Conservation (phyloP, 2,113 vertebrate species). For the Cephalopterus ornatus region DNA sequence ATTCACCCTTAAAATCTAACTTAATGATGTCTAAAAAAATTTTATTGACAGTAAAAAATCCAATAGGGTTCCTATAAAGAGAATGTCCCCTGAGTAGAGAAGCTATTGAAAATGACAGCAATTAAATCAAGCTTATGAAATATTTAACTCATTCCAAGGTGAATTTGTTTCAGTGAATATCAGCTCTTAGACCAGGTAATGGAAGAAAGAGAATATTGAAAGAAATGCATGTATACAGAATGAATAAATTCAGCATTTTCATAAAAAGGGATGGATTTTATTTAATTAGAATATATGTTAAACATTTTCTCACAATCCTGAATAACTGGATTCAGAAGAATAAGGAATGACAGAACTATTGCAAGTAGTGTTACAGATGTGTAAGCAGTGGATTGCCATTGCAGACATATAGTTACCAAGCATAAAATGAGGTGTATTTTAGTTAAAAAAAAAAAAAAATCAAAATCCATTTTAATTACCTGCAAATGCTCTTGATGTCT, state of each 20-base stretch:
- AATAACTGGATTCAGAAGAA: neutral
- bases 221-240: neutral
- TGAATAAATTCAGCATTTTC: neutral
- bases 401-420: neutral
- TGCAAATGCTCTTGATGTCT: neutral
- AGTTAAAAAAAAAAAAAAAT: neutral
- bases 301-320: neutral
- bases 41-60: conserved; percentile 27
- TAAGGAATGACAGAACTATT: neutral
- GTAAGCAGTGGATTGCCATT: neutral
- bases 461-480: neutral
- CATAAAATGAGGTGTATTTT: neutral
- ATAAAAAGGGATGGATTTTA: neutral
- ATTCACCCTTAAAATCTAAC: conserved; percentile 25
- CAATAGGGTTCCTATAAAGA: conserved; percentile 34
- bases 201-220: neutral
- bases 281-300: neutral
- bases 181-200: neutral
- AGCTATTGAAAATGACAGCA: conserved; percentile 51
- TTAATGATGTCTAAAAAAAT: conserved; percentile 33
- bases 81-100: neutral
- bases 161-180: conserved; percentile 15
- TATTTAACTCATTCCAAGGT: conserved; percentile 52
- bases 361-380: neutral
- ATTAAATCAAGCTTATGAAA: conserved; percentile 67